Conservation (phyloP, 2,888 invertebrate genomes). For the Eristalis arbustorum region DNA sequence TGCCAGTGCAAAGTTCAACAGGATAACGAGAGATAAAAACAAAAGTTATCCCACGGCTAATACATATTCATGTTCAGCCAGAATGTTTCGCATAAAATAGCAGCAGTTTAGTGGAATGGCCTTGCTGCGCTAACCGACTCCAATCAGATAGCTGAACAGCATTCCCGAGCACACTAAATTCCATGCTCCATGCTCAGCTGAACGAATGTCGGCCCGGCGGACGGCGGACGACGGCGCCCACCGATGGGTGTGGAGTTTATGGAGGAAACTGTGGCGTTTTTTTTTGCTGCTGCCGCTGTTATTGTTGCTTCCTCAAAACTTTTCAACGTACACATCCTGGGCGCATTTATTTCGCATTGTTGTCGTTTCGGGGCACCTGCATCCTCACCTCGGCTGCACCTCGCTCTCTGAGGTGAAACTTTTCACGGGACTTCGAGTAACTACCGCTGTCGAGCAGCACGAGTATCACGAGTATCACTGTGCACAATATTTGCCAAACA, state of each 20-base stretch:
- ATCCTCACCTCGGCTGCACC: constrained; percentile 1
- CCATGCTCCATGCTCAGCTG: constrained; percentile 64
- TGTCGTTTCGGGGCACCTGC: not conserved
- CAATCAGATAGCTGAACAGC: constrained; percentile 60
- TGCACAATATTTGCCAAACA: constrained; percentile 28
- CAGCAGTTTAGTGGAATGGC: constrained; percentile 43
- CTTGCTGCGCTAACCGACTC: constrained; percentile 47
- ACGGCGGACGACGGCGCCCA: not conserved
- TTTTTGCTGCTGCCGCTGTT: not conserved
- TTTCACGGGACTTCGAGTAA: constrained; percentile 13
- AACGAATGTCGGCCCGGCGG: constrained; percentile 19
- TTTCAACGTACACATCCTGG: constrained; percentile 22
- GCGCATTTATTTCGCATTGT: constrained; percentile 27
- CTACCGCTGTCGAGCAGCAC: not conserved
- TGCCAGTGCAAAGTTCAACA: constrained; percentile 38
- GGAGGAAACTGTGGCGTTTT: not conserved
- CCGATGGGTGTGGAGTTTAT: not conserved
- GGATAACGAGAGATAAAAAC: constrained; percentile 49
- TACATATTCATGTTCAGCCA: constrained; percentile 58
- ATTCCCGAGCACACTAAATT: constrained; percentile 57
- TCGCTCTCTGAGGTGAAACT: constrained; percentile 29
- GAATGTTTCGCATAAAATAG: constrained; percentile 52
- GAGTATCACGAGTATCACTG: not conserved
- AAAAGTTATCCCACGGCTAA: constrained; percentile 46
- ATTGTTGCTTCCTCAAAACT: constrained; percentile 26